These are phyloP conservation scores for Cynopterus brachyotis DNA, from an alignment of 2,113 vertebrate genomes.

Conservation along the genomic window DNA sequence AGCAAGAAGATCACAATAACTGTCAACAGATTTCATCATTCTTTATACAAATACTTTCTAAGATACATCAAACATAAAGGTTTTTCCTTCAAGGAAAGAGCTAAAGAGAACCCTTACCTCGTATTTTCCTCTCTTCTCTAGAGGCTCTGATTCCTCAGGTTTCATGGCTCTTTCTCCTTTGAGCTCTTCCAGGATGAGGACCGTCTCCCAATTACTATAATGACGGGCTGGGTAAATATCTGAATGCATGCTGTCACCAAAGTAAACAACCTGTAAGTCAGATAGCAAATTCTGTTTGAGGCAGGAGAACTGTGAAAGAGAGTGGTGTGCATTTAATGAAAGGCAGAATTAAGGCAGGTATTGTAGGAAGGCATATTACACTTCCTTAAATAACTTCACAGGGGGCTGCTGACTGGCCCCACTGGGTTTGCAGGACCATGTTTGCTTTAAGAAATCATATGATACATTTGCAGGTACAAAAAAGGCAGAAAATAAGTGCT, in stretches of 20 bases:
- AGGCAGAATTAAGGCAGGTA: not conserved
- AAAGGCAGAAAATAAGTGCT: not conserved
- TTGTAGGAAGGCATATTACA: not conserved
- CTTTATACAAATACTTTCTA: not conserved
- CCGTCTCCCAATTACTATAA: slow-evolving; percentile 96
- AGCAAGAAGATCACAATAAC: not conserved
- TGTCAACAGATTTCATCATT: not conserved
- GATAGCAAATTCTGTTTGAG: slow-evolving; percentile 54
- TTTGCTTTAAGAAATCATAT: not conserved
- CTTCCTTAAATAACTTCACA: not conserved
- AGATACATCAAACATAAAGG: not conserved
- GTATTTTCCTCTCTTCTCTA: slow-evolving; percentile 94
- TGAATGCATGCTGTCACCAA: slow-evolving; percentile 97
- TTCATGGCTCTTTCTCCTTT: slow-evolving; percentile 84
- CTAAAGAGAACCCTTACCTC: slow-evolving; percentile 86
- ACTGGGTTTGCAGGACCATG: not conserved
- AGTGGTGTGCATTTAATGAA: not conserved
- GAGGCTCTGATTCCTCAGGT: slow-evolving; percentile 86
- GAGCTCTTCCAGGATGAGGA: slow-evolving; percentile 96
- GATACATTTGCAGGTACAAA: not conserved
- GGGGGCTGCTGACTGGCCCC: not conserved
- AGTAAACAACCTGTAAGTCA: slow-evolving; percentile 92
- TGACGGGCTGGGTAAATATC: slow-evolving; percentile 94
- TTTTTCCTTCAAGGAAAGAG: slow-evolving; percentile 41
- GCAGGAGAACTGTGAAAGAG: not conserved